Base-by-base conservation (phyloP, 2,888 invertebrate genomes). In the Ctenicera cuprea region DNA sequence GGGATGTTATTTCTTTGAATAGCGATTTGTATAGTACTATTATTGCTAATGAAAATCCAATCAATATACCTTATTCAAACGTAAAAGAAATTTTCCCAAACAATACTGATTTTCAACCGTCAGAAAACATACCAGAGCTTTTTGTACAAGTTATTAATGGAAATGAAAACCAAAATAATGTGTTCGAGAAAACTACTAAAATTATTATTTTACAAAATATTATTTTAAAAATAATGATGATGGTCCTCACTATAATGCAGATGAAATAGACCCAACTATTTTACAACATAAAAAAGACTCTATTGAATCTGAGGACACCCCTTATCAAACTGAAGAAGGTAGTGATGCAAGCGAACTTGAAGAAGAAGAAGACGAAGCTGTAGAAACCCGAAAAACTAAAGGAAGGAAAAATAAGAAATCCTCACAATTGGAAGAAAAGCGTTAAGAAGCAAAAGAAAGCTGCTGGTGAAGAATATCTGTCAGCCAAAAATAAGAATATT, bases 221-320 rank as follows among this genome's bases (percentile, higher is more conserved):
- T 22, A 45, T 41, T 48, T 64, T 64, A n/a, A 68, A 61, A 68
- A 59, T 61, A 68, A 45, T 20, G 48, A 68, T 45, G 45, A 59
- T 68, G 22, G 1, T 61, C 59, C 68, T 59, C 61, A 68, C 57
- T 22, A 68, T 68, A 68, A 57, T 5, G 68, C 61, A 57, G 33
- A 61, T 61, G 30, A 41, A 68, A 30, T 52, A 52, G 52, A 26
- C 41, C 12, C 57, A 67, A 57, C 57, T 67, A 67, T 16, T 67
- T 33, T 67, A 67, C 37, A 66, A 66, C 1, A 16, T 48, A 1
- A n/a, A n/a, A n/a, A n/a, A 45, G 14, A 45, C 11, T 54, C 54
- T 52, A 52, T 26, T 67, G 54, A 67, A 57, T 67, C 52, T 38
- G 67, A 67, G 20, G 67, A 67, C 57, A 20, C 67, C 4, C 57